Evolutionary conservation across 1,140 invertebrate genomes (phyloP).

Genomic region (Stegodyphus mimosarum): DNA sequence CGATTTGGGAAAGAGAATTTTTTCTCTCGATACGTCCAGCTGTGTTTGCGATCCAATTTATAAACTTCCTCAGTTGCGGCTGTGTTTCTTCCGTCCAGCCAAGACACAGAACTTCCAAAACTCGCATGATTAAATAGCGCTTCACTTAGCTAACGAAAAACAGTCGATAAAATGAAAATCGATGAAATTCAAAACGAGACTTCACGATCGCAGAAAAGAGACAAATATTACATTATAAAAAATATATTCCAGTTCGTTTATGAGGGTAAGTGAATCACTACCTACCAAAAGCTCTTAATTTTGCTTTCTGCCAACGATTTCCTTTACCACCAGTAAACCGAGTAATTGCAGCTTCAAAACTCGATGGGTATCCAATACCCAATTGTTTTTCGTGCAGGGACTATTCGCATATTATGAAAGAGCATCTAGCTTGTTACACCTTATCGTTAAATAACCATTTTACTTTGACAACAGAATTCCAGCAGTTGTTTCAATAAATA

Average conservation of each 20-base stretch:
- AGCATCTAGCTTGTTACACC: not conserved
- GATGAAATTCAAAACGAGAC: conserved; percentile 12
- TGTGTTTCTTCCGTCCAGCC: conserved; percentile 20
- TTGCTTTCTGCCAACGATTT: conserved; percentile 38
- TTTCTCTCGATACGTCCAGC: conserved; percentile 23
- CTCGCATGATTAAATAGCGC: conserved; percentile 35
- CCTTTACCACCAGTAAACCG: conserved; percentile 37
- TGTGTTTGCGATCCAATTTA: conserved; percentile 39
- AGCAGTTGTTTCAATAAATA: no score
- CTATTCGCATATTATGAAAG: conserved; percentile 21
- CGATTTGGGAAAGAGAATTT: conserved; percentile 8
- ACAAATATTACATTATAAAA: conserved; percentile 23
- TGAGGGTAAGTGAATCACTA: conserved; percentile 32
- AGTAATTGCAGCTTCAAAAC: conserved; percentile 38
- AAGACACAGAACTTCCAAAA: conserved; percentile 10
- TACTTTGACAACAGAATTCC: not conserved
- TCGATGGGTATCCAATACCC: conserved; percentile 39
- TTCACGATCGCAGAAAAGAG: conserved; percentile 20
- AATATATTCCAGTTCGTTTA: conserved; percentile 13
- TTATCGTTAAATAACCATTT: not conserved
- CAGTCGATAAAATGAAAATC: conserved; percentile 38
- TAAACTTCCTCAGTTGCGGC: conserved; percentile 23
- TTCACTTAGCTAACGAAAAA: conserved; percentile 28
- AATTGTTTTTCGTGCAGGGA: conserved; percentile 31
- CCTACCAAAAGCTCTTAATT: conserved; percentile 26